These are phyloP conservation scores for Drosophila bunnanda DNA, from an alignment of 2,888 invertebrate genomes.

Conservation along the genomic window DNA sequence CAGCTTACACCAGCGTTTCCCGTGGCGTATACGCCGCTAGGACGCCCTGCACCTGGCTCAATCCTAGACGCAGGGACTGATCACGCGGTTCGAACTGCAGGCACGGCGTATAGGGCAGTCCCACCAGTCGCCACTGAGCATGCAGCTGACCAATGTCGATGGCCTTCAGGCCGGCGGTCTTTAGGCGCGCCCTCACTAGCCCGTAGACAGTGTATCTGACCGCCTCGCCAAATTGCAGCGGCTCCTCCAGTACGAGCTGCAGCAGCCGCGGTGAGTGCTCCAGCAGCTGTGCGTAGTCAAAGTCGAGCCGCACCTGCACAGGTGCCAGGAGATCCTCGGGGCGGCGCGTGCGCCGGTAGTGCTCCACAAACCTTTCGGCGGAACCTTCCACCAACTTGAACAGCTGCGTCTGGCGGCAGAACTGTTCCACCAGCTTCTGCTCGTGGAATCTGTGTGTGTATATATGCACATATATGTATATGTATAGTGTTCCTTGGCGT, in stretches of 20 bases:
- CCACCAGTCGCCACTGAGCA: slow-evolving; percentile 73
- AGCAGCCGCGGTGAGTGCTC: slow-evolving; percentile 59
- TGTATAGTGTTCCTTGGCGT: background rate
- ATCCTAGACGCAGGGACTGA: slow-evolving; percentile 61
- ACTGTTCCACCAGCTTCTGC: slow-evolving; percentile 74
- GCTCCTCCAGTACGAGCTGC: slow-evolving; percentile 75
- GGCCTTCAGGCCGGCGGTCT: slow-evolving; percentile 45
- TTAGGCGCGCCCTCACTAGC: slow-evolving; percentile 57
- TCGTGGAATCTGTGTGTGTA: slow-evolving; percentile 72
- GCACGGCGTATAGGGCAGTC: slow-evolving; percentile 69
- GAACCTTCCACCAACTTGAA: slow-evolving; percentile 68
- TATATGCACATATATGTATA: background rate
- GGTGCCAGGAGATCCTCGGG: slow-evolving; percentile 78
- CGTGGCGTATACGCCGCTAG: slow-evolving; percentile 76
- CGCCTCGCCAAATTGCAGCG: slow-evolving; percentile 74
- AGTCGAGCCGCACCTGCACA: slow-evolving; percentile 68
- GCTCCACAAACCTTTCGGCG: slow-evolving; percentile 60
- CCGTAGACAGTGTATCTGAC: slow-evolving; percentile 76
- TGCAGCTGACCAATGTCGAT: slow-evolving; percentile 81
- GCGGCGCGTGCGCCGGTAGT: slow-evolving; percentile 57
- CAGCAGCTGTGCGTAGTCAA: slow-evolving; percentile 70
- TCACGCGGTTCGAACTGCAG: slow-evolving; percentile 65
- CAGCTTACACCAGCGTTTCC: slow-evolving; percentile 75
- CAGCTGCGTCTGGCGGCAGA: slow-evolving; percentile 68
- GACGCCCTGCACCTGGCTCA: slow-evolving; percentile 75